phyloP scores from a whole-genome alignment of 2,113 vertebrate genomes.

The Stigmatopora nigra region DNA sequence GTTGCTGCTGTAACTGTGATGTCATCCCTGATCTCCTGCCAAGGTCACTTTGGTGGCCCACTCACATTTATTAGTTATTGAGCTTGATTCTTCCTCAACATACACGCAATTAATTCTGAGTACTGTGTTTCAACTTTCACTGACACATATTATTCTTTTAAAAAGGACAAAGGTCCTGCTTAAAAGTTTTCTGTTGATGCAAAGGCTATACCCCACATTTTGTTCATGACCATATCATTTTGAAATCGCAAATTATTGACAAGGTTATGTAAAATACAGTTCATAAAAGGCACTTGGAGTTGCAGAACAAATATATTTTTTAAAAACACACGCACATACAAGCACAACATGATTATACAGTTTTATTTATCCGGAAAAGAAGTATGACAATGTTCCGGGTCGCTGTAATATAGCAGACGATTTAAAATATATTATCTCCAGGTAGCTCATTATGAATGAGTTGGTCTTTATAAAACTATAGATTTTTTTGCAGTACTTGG shows the following conservation, averaged over 20 bases:
- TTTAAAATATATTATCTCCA: slow-evolving; percentile 53
- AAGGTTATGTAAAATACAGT: not conserved
- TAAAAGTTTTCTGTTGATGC: not conserved
- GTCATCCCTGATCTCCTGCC: too few species aligned
- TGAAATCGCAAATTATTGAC: too few species aligned
- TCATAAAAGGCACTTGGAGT: not conserved
- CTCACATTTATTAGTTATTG: too few species aligned
- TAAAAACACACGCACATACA: not conserved
- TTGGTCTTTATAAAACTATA: slow-evolving; percentile 62
- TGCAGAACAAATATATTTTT: not conserved
- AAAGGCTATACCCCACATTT: not conserved
- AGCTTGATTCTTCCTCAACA: too few species aligned
- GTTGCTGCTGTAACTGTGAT: too few species aligned
- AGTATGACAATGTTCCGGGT: slow-evolving; percentile 28
- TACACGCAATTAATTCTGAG: too few species aligned
- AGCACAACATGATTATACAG: not conserved
- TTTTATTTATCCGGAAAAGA: not conserved
- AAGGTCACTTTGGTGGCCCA: too few species aligned
- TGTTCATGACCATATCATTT: too few species aligned
- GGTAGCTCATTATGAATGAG: slow-evolving; percentile 59
- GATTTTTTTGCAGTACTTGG: slow-evolving; percentile 47
- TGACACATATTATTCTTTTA: too few species aligned
- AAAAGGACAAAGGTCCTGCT: not conserved
- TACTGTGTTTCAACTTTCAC: too few species aligned
- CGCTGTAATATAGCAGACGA: slow-evolving; percentile 56